Conservation (phyloP, 2,888 invertebrate genomes). For the Ecliptopera silaceata region DNA sequence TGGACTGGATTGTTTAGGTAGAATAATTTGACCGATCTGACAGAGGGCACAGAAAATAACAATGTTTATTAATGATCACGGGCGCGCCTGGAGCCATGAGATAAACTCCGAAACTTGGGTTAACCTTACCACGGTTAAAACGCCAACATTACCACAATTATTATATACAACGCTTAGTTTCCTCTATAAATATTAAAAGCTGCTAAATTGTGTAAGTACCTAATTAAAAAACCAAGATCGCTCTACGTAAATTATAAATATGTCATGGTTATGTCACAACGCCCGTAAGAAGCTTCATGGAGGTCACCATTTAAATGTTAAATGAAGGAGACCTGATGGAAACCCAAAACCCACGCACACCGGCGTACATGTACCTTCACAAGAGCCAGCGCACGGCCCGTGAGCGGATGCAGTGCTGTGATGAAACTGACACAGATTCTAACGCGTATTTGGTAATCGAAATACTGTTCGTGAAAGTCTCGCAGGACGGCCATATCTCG, state of each 20-base stretch:
- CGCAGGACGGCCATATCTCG: slow-evolving; percentile 76
- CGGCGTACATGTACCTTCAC: slow-evolving; percentile 49
- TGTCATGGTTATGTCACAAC: slow-evolving; percentile 11
- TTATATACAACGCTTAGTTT: neutral
- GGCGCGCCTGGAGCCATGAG: slow-evolving; percentile 1
- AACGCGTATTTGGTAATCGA: slow-evolving; percentile 82
- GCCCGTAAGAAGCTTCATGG: slow-evolving; percentile 9
- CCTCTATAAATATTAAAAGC: neutral
- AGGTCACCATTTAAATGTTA: slow-evolving; percentile 19
- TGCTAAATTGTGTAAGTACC: no score
- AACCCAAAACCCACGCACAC: slow-evolving; percentile 41
- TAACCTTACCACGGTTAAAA: slow-evolving; percentile 10
- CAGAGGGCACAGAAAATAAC: slow-evolving; percentile 9
- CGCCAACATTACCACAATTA: slow-evolving; percentile 4
- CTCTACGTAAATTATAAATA: slow-evolving; percentile 1
- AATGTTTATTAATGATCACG: slow-evolving; percentile 15
- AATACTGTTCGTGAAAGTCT: slow-evolving; percentile 80
- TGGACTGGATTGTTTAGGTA: neutral
- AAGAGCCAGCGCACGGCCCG: slow-evolving; percentile 61
- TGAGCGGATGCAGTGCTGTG: slow-evolving; percentile 76
- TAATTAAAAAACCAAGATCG: neutral
- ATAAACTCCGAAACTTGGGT: slow-evolving; percentile 16
- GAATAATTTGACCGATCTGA: slow-evolving; percentile 1
- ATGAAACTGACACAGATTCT: slow-evolving; percentile 83
- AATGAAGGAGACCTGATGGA: slow-evolving; percentile 29